These are phyloP conservation scores for Thamnaconus septentrionalis DNA, from an alignment of 2,113 vertebrate genomes.

Conservation along the genomic window DNA sequence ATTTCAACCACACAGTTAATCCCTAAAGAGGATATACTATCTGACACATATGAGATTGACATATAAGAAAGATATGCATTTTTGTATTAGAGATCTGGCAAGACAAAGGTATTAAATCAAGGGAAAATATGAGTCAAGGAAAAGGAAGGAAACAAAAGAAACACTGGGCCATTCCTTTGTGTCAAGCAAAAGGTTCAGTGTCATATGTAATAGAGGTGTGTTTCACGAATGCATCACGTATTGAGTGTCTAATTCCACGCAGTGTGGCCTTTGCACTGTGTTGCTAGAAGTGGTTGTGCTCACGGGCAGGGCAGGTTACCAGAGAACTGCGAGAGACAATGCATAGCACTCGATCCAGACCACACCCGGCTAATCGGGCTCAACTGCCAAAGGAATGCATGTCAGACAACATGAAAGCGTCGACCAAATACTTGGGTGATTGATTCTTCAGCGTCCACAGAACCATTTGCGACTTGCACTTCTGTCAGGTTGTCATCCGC, in stretches of 20 bases:
- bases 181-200: not conserved
- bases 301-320: slow-evolving; percentile 1
- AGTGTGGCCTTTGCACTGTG: slow-evolving; percentile 13
- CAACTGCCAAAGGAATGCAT: slow-evolving; percentile 44
- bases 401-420: not conserved
- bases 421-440: not conserved
- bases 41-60: not conserved
- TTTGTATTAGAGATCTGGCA: too few species aligned
- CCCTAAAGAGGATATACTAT: slow-evolving; percentile 4
- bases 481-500: not conserved
- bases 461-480: too few species aligned
- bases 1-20: slow-evolving; percentile 34
- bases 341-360: not conserved
- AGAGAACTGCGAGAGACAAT: not conserved
- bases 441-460: too few species aligned
- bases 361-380: slow-evolving; percentile 48
- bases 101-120: too few species aligned
- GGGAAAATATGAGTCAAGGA: not conserved
- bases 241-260: slow-evolving; percentile 7
- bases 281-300: slow-evolving; percentile 12
- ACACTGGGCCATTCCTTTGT: not conserved
- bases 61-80: not conserved
- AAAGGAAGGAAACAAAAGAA: not conserved
- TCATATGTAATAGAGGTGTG: slow-evolving; percentile 15
- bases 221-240: not conserved